Conservation (phyloP, 2,888 invertebrate species). For the Acleris laterana region DNA sequence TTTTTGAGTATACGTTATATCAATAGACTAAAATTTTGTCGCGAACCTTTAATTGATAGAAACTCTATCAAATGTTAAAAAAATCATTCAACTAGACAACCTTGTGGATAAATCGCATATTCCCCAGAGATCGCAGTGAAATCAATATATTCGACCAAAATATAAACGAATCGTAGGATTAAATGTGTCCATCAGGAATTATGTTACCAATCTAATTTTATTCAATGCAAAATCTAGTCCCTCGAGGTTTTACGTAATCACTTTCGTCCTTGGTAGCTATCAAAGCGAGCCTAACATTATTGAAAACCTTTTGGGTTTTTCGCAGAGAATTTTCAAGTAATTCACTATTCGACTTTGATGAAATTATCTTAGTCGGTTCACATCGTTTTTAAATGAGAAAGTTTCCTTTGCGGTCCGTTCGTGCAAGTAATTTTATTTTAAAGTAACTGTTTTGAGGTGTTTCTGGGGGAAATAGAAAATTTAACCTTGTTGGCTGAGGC, state of each 20-base stretch:
- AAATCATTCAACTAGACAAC: no score
- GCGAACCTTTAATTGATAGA: no score
- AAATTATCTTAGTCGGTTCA: background rate
- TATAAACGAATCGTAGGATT: background rate
- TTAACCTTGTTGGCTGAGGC: constrained; percentile 1
- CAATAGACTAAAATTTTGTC: no score
- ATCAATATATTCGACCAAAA: background rate
- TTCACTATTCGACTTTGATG: constrained; percentile 1
- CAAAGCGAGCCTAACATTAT: constrained; percentile 3
- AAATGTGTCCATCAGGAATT: background rate
- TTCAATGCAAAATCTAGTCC: background rate
- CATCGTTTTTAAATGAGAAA: constrained; percentile 12
- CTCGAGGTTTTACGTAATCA: constrained; percentile 1
- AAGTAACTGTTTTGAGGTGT: constrained; percentile 18
- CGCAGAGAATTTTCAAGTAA: background rate
- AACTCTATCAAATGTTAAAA: no score
- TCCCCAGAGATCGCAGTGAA: background rate
- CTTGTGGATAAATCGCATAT: no score
- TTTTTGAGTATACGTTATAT: no score
- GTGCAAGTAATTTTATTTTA: constrained; percentile 6
- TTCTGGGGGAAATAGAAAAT: constrained; percentile 13
- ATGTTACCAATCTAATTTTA: background rate
- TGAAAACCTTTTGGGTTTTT: background rate
- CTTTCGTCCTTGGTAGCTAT: constrained; percentile 1
- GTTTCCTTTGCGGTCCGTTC: constrained; percentile 10